These are phyloP conservation scores for Arnoldichthys spilopterus DNA, from an alignment of 2,797 vertebrate genomes.

Conservation along the genomic window DNA sequence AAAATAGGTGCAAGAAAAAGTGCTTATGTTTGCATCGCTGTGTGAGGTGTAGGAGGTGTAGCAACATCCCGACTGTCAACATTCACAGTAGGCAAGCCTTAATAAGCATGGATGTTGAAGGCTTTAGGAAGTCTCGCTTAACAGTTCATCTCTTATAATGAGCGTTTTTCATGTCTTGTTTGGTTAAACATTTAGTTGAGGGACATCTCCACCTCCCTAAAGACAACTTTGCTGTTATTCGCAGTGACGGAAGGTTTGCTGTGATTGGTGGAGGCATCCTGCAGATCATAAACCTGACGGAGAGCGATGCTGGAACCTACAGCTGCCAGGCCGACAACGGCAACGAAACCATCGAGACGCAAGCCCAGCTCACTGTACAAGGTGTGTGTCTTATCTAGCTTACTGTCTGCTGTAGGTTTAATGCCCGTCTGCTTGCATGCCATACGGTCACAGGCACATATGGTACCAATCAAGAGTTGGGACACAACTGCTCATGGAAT, in stretches of 20 bases:
- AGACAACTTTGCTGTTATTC: neutral
- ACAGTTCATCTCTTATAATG: neutral
- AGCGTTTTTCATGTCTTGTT: neutral
- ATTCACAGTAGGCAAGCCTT: neutral
- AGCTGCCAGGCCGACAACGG: slow-evolving; percentile 83
- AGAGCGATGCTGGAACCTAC: slow-evolving; percentile 86
- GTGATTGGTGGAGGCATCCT: slow-evolving; percentile 85
- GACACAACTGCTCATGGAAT: too few relatives aligned
- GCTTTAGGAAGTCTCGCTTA: neutral
- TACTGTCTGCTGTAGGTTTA: neutral
- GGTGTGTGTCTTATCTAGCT: slow-evolving; percentile 72
- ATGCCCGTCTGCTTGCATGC: neutral
- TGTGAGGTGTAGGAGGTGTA: neutral
- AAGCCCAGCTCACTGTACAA: slow-evolving; percentile 88
- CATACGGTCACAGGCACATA: neutral
- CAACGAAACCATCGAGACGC: slow-evolving; percentile 85
- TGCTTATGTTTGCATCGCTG: neutral
- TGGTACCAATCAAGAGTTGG: too few relatives aligned
- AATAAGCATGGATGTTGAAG: neutral
- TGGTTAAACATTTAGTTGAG: neutral
- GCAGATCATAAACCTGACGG: slow-evolving; percentile 80
- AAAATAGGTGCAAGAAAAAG: neutral
- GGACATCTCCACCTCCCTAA: neutral
- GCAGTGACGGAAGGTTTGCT: slow-evolving; percentile 71
- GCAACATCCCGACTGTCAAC: neutral